Evolutionary conservation across 2,888 invertebrate species (phyloP).

Genomic region (Rotaria macrura): DNA sequence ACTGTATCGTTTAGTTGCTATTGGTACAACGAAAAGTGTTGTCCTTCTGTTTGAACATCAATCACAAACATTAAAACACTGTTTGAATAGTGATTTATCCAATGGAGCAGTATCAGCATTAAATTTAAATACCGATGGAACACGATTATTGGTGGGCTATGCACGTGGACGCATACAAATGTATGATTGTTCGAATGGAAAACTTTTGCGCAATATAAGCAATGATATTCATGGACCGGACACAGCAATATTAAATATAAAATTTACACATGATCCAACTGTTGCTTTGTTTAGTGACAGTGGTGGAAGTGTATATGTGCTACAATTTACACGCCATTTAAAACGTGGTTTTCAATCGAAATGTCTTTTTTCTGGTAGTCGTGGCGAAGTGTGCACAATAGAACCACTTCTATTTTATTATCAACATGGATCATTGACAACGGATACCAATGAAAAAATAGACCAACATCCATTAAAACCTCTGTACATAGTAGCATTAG

Average conservation of each 20-base stretch:
- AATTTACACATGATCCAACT: constrained; percentile 64
- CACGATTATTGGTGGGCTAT: constrained; percentile 68
- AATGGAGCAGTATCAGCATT: constrained; percentile 57
- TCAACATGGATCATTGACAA: neutral
- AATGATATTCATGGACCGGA: constrained; percentile 73
- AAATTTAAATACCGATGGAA: constrained; percentile 74
- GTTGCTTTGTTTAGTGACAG: constrained; percentile 74
- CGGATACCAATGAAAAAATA: constrained; percentile 2
- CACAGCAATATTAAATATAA: constrained; percentile 67
- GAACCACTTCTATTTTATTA: constrained; percentile 59
- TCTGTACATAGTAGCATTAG: constrained; percentile 74
- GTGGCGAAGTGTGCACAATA: constrained; percentile 76
- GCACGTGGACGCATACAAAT: constrained; percentile 74
- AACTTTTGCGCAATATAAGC: constrained; percentile 61
- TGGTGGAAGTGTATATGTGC: constrained; percentile 86
- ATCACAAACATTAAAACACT: constrained; percentile 25
- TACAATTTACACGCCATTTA: constrained; percentile 72
- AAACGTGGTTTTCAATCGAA: constrained; percentile 73
- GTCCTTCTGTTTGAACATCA: constrained; percentile 70
- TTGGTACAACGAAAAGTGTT: constrained; percentile 85
- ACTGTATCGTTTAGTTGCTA: constrained; percentile 62
- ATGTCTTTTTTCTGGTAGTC: constrained; percentile 87
- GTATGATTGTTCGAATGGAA: constrained; percentile 69
- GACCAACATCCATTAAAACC: constrained; percentile 61
- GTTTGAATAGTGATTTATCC: constrained; percentile 19